phyloP scores from a whole-genome alignment of 2,113 vertebrate species.

The Plectropomus leopardus region DNA sequence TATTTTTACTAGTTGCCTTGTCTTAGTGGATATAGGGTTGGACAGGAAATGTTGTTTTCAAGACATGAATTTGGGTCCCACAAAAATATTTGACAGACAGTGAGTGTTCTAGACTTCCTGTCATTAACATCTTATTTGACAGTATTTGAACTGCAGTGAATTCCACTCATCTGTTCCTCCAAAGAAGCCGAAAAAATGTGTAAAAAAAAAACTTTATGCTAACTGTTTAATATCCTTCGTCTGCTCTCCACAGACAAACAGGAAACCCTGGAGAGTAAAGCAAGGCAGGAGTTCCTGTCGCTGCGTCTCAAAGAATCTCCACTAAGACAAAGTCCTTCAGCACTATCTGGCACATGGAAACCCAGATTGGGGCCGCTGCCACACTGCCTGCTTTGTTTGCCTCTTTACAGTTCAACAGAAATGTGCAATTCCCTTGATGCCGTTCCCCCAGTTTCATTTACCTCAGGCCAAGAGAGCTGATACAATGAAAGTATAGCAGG shows the following conservation, averaged over 20 bases:
- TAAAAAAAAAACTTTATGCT: slow-evolving; percentile 33
- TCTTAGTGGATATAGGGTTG: neutral
- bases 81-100: slow-evolving; percentile 7
- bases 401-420: slow-evolving; percentile 68
- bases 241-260: slow-evolving; percentile 56
- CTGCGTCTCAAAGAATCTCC: slow-evolving; percentile 53
- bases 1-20: neutral
- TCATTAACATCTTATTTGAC: slow-evolving; percentile 36
- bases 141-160: slow-evolving; percentile 28
- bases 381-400: slow-evolving; percentile 83
- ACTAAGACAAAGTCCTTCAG: slow-evolving; percentile 46
- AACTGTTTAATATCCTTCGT: slow-evolving; percentile 43
- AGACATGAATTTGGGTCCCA: neutral
- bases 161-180: slow-evolving; percentile 24
- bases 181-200: slow-evolving; percentile 44
- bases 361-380: slow-evolving; percentile 47
- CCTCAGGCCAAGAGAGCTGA: slow-evolving; percentile 79
- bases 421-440: slow-evolving; percentile 76
- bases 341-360: slow-evolving; percentile 61
- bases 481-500: slow-evolving; percentile 79
- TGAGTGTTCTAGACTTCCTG: neutral
- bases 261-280: slow-evolving; percentile 57
- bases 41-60: neutral
- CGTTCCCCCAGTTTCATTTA: slow-evolving; percentile 79
- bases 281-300: slow-evolving; percentile 59